Conservation (phyloP, 2,888 invertebrate species). For the Zele albiditarsus region DNA sequence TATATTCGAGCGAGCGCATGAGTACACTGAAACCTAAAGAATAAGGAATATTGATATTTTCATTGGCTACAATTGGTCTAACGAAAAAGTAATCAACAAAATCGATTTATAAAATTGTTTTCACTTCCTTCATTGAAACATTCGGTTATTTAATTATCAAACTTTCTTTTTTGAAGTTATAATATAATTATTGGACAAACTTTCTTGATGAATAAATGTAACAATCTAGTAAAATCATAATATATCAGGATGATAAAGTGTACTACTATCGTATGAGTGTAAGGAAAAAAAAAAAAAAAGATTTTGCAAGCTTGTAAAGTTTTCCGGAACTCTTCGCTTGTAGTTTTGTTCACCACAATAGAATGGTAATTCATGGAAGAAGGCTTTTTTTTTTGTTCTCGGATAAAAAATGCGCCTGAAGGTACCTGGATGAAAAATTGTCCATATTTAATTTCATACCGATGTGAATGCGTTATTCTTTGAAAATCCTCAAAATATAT, state of each 20-base stretch:
- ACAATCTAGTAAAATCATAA: not conserved
- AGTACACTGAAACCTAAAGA: no score
- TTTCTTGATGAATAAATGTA: not conserved
- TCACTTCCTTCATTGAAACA: not conserved
- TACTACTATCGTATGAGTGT: no score
- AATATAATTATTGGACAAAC: not conserved
- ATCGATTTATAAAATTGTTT: not conserved
- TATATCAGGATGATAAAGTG: not conserved
- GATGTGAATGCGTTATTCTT: no score
- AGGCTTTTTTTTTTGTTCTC: conserved; percentile 1
- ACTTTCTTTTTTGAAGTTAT: not conserved
- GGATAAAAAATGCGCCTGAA: not conserved
- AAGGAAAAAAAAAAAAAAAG: not conserved
- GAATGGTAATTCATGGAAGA: not conserved
- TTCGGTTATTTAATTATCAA: not conserved
- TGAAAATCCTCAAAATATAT: no score
- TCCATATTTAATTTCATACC: not conserved
- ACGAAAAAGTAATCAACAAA: not conserved
- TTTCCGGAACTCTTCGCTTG: not conserved
- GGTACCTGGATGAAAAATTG: no score
- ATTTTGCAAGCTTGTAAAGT: not conserved
- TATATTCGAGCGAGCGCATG: not conserved
- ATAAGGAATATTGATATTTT: not conserved
- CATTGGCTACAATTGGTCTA: not conserved
- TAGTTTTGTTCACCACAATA: not conserved